phyloP scores from a whole-genome alignment of 2,888 invertebrate genomes.

The Ophion obscuratus region DNA sequence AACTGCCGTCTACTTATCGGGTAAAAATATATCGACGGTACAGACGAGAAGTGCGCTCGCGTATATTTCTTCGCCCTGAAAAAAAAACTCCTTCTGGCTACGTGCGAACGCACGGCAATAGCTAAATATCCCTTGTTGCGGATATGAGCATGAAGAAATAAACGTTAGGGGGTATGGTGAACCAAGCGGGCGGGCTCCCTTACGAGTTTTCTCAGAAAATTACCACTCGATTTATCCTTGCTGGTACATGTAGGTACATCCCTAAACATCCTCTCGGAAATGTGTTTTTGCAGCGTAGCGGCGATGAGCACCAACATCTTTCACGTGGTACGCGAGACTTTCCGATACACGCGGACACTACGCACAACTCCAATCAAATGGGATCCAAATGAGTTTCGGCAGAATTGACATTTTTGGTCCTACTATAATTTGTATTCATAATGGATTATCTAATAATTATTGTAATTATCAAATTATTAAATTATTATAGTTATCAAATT shows the following conservation, averaged over 20 bases:
- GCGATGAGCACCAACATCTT: slow-evolving; percentile 26
- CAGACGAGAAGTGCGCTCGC: slow-evolving; percentile 1
- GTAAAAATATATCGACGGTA: slow-evolving; percentile 60
- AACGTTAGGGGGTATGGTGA: slow-evolving; percentile 11
- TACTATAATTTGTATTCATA: too few relatives aligned
- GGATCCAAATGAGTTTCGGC: background rate
- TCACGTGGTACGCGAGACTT: slow-evolving; percentile 25
- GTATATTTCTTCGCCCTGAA: slow-evolving; percentile 2
- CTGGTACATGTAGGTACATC: background rate
- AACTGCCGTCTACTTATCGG: slow-evolving; percentile 59
- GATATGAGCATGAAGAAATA: slow-evolving; percentile 40
- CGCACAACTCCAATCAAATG: background rate
- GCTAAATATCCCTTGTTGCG: slow-evolving; percentile 26
- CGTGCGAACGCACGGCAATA: background rate
- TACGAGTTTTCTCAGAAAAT: slow-evolving; percentile 33
- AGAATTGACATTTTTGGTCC: background rate
- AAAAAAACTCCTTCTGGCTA: slow-evolving; percentile 3
- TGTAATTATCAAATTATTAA: too few relatives aligned
- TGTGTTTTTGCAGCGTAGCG: slow-evolving; percentile 27
- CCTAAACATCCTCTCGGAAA: slow-evolving; percentile 37
- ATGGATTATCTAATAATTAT: too few relatives aligned
- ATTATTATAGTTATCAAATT: too few relatives aligned
- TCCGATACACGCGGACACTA: background rate
- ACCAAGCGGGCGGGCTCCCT: slow-evolving; percentile 11
- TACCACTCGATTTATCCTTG: slow-evolving; percentile 39